Conservation (phyloP, 2,888 invertebrate species). For the Drosophila quinaria region DNA sequence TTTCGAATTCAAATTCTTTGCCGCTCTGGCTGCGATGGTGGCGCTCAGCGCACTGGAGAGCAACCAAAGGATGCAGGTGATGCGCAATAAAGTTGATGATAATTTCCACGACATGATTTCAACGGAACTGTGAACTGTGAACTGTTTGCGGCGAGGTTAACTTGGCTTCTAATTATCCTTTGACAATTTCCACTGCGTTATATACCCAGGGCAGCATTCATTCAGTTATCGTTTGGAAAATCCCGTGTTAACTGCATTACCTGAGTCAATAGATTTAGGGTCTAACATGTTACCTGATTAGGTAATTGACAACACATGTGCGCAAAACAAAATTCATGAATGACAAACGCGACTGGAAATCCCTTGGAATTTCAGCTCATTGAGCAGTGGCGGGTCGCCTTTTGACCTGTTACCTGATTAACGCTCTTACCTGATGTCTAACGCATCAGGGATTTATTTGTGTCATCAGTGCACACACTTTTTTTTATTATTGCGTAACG, state of each 20-base stretch:
- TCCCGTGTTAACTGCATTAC: constrained; percentile 30
- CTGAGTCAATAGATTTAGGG: constrained; percentile 15
- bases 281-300: constrained; percentile 12
- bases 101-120: not conserved
- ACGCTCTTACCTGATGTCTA: constrained; percentile 4
- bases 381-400: constrained; percentile 28
- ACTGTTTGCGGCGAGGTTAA: constrained; percentile 33
- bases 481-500: constrained; percentile 72
- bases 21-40: constrained; percentile 1
- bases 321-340: constrained; percentile 59
- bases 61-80: constrained; percentile 22
- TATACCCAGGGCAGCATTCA: constrained; percentile 53
- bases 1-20: not conserved
- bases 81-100: not conserved
- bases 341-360: constrained; percentile 56
- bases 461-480: constrained; percentile 17
- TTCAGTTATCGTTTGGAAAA: constrained; percentile 58
- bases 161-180: constrained; percentile 55
- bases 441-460: constrained; percentile 9
- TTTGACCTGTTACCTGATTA: constrained; percentile 22
- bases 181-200: constrained; percentile 26
- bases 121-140: constrained; percentile 4
- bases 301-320: constrained; percentile 74
- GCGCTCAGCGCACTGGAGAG: constrained; percentile 49
- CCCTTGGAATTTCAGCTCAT: constrained; percentile 71